phyloP scores from a whole-genome alignment of 53 echinoderm and acorn worm species.

The Crossaster papposus region DNA sequence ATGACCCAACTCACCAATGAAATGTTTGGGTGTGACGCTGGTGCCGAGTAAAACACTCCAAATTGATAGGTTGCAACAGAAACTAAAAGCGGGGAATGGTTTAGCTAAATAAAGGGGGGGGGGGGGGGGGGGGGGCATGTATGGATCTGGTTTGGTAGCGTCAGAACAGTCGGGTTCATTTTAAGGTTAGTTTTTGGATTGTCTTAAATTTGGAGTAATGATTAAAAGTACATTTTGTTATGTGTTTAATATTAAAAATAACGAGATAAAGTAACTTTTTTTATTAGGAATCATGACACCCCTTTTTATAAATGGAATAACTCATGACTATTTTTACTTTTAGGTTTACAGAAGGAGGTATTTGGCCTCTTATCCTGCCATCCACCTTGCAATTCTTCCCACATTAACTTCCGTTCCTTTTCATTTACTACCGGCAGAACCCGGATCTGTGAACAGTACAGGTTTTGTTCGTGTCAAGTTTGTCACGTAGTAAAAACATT shows the following conservation, averaged over 20 bases:
- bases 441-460: neutral
- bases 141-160: neutral
- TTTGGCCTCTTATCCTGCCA: neutral
- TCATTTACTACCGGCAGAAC: neutral
- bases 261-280: neutral
- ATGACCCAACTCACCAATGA: neutral
- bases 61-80: neutral
- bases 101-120: neutral
- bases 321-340: neutral
- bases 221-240: no score
- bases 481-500: no score
- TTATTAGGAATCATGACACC: neutral
- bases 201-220: neutral
- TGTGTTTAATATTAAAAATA: neutral
- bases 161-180: neutral
- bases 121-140: neutral
- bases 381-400: neutral
- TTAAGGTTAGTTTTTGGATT: neutral
- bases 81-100: neutral
- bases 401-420: neutral
- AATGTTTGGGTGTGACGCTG: neutral
- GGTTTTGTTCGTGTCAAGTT: neutral
- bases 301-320: neutral
- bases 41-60: neutral
- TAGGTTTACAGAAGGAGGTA: neutral